A percentile compares a stretch with the other conserved stretches of the same genome.
Conservation (phyloP, 2,113 vertebrate species). For the Cephalopterus ornatus region DNA sequence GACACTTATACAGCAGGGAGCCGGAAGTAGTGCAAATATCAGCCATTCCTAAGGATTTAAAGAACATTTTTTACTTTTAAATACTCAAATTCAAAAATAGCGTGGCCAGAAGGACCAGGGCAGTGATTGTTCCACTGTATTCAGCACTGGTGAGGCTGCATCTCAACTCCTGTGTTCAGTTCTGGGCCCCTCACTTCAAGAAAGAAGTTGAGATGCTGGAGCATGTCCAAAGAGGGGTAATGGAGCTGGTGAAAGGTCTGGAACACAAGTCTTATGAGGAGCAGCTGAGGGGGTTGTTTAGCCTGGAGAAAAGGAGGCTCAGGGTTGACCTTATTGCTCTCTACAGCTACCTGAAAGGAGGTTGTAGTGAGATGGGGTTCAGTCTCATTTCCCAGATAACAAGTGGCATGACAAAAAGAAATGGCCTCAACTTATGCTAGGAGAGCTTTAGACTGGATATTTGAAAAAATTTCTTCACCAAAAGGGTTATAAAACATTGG, state of each 20-base stretch:
- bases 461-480: not conserved
- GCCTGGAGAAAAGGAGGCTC: not conserved
- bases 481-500: not conserved
- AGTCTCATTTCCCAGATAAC: not conserved
- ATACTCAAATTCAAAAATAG: not conserved
- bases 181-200: not conserved
- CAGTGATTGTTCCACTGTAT: not conserved
- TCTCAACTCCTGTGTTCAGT: not conserved
- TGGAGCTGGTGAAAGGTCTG: not conserved
- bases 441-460: not conserved
- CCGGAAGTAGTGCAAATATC: not conserved
- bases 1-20: not conserved
- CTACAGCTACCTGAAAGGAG: not conserved
- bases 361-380: not conserved
- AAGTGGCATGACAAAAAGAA: not conserved
- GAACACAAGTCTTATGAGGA: too few species aligned
- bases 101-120: not conserved
- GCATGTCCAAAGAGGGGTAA: rapidly evolving
- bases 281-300: rapidly evolving
- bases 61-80: not conserved
- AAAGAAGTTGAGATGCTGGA: not conserved
- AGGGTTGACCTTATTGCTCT: not conserved
- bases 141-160: rapidly evolving
- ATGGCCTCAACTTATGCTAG: not conserved
- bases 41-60: not conserved